Evolutionary conservation across 2,797 vertebrate genomes (phyloP), one percentile per base, ranked within the genome.

Genomic region (Epinephelus coioides): DNA sequence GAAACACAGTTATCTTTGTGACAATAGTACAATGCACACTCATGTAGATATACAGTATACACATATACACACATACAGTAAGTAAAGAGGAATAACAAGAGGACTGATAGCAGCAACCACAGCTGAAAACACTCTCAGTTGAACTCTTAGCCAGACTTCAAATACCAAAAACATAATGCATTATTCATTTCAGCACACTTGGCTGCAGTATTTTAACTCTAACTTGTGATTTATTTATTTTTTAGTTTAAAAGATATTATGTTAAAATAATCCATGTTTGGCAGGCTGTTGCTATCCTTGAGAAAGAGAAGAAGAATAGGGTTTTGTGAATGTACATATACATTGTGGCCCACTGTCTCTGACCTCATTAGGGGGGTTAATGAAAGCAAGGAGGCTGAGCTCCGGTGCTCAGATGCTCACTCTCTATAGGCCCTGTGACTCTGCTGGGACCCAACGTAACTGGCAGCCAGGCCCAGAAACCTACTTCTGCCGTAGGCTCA

Each of bases 381-480:
- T 93, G 88, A 88, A 82, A 84, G 63, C 80, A 82, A 76, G 62
- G 79, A 79, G 73, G 78, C 80, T 18, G 69, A 85, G 68, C 78
- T 69, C 13, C 6, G 13, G 17, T 47, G 73, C 67, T 87, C 78
- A 53, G 64, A 76, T 74, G 23, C 59, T 73, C 53, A 50, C 79
- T 83, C 44, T 11, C 40, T 53, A 61, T 65, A 27, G 75, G 62
- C 79, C 79, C 65, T 56, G 25, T 6, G 9, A 70, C 64, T 84
- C 91, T 88, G 72, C 60, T 23, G 91, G 86, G 91, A 91, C 72
- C 27, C 64, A 10, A 63, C 27, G 46, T 77, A 82, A 84, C 64
- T 76, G 64, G 49, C 84, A 81, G 83, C 44, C 64, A 92, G 91
- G 90, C 94, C 95, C 90, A 95, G 91, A 96, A 96, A 96, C 94